These are phyloP conservation scores for Myrmecobius fasciatus DNA, from an alignment of 2,113 vertebrate species.

Conservation along the genomic window DNA sequence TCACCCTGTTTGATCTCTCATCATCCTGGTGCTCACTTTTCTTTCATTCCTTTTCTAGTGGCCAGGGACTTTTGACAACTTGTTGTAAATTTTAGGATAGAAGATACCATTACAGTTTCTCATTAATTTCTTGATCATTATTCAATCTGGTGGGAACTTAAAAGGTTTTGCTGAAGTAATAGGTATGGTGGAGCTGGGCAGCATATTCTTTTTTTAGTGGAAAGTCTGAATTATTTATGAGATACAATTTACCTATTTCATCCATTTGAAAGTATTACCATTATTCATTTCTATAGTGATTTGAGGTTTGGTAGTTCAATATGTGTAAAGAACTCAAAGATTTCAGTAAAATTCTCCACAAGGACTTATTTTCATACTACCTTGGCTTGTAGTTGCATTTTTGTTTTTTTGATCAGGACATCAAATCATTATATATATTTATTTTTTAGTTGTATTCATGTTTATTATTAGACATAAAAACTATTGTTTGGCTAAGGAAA, in stretches of 20 bases:
- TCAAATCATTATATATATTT: background rate
- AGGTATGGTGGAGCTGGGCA: background rate
- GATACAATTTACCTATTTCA: slow-evolving; percentile 27
- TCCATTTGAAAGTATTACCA: background rate
- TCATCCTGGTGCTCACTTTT: background rate
- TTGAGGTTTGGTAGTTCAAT: slow-evolving; percentile 24
- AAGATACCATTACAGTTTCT: background rate
- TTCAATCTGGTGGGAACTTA: background rate
- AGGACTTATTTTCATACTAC: slow-evolving; percentile 18
- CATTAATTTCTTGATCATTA: background rate
- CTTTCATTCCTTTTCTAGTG: background rate
- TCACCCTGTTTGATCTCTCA: background rate
- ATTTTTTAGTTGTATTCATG: background rate
- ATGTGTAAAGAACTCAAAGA: slow-evolving; percentile 27
- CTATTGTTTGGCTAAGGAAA: background rate
- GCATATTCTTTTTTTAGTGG: background rate
- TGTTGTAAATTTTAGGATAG: background rate
- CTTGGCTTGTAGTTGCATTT: slow-evolving; percentile 36
- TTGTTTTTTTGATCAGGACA: slow-evolving; percentile 44
- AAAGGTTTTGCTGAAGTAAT: background rate
- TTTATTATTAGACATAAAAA: background rate
- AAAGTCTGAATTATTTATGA: slow-evolving; percentile 2
- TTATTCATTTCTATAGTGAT: background rate
- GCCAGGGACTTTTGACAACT: background rate
- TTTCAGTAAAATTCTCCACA: background rate